A percentile compares a stretch with the other conserved stretches of the same genome.
Evolutionary conservation across 2,797 vertebrate species (phyloP).

Genomic region (Malurus splendens): DNA sequence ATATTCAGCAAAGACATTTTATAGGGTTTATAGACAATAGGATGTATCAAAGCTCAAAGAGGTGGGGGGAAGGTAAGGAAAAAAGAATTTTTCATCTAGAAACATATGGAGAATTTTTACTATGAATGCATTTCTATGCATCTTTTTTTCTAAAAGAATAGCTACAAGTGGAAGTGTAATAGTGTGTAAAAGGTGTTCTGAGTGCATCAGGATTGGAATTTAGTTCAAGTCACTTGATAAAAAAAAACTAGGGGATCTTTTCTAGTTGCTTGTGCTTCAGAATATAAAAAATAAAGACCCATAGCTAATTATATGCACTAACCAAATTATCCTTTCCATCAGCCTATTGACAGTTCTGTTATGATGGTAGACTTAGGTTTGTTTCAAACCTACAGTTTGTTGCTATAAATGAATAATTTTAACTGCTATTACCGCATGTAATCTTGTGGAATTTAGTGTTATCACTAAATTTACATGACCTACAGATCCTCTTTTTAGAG

Average conservation of each 20-base stretch:
- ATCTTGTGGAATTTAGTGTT: not conserved
- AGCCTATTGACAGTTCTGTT: not conserved
- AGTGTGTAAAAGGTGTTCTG: not conserved
- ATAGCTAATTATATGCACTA: not conserved
- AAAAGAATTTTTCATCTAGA: not conserved
- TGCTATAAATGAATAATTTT: not conserved
- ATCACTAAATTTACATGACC: not conserved
- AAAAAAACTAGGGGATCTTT: not conserved
- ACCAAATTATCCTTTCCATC: not conserved
- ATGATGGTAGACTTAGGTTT: not conserved
- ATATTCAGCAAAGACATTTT: not conserved
- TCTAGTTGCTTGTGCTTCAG: not conserved
- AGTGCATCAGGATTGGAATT: not conserved
- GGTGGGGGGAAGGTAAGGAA: fast-evolving
- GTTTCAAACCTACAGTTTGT: not conserved
- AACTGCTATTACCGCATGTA: not conserved
- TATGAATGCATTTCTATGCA: not conserved
- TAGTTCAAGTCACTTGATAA: not conserved
- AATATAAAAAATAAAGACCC: not conserved
- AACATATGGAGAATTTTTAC: not conserved
- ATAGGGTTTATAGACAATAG: not conserved
- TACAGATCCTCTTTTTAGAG: not conserved
- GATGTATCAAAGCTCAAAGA: not conserved
- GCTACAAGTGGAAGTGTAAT: not conserved
- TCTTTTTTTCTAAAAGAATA: not conserved